Evolutionary conservation across 2,888 invertebrate species (phyloP).

Genomic region (Dryococelus australis): DNA sequence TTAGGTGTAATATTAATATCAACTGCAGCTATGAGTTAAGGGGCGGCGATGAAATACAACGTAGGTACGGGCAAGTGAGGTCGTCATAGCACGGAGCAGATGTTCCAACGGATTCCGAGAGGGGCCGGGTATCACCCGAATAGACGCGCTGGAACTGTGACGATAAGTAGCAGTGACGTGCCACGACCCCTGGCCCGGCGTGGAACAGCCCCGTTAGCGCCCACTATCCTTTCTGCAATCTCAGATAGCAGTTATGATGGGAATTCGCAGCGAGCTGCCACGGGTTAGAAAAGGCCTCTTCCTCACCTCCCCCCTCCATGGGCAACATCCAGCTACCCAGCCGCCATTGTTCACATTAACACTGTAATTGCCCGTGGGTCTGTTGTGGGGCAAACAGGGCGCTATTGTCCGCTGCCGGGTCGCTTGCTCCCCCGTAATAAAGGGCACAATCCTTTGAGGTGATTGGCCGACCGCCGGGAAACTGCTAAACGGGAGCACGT

Average conservation of each 20-base stretch:
- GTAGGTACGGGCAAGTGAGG: no score
- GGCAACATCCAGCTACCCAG: background rate
- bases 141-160: background rate
- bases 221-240: background rate
- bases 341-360: slow-evolving; percentile 6
- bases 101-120: background rate
- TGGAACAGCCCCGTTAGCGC: background rate
- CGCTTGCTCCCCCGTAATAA: background rate
- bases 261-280: background rate
- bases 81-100: background rate
- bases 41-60: no score
- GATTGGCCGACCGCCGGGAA: background rate
- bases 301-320: background rate
- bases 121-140: background rate
- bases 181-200: background rate
- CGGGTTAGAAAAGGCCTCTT: background rate
- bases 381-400: background rate
- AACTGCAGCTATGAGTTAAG: no score
- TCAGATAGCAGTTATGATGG: slow-evolving; percentile 16
- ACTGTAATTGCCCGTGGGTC: slow-evolving; percentile 10
- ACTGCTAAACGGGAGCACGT: background rate
- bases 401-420: background rate
- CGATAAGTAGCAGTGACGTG: background rate
- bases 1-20: no score
- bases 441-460: background rate